Evolutionary conservation across 2,797 vertebrate species (phyloP), one percentile per base, ranked within the genome.

Genomic region (Acanthurus tractus): DNA sequence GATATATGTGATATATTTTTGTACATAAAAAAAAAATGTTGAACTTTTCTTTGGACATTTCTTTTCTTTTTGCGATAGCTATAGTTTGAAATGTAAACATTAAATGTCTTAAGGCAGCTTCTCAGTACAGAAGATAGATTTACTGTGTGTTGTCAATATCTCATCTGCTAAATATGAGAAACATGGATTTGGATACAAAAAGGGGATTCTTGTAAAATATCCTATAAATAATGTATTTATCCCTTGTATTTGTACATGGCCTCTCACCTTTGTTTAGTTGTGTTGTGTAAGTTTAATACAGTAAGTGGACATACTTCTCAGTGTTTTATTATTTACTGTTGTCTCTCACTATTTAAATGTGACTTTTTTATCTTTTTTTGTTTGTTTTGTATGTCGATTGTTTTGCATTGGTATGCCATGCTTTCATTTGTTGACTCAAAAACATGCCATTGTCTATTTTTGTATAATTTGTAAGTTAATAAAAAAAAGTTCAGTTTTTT

Each of bases 161-260:
- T 96, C 94, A 96, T 95, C 96, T 95, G 96, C 94, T 96, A 96
- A 96, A 96, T 92, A 96, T 93, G 94, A 95, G 95, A 96, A 95
- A 95, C 93, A 96, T 95, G 93, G 90, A 95, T 96, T 97, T 95
- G 93, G 91, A 93, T 92, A 92, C 87, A 93, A 91, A 92, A 81
- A 91, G 94, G 95, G 96, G 95, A 95, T 95, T 91, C 95, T 95
- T 97, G 97, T 98, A 97, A 97, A 96, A 97, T 97, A 97, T 96
- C 94, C 96, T 97, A 97, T 97, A 98, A 98, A 98, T 98, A 97
- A 96, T 98, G 97, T 98, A 97, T 98, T 97, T 98, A 97, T 97
- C 97, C 96, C 95, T 95, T 95, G 95, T 96, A 96, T 96, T 97
- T 98, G 97, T 97, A 97, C 96, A 97, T 97, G 96, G 95, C 95